phyloP scores from a whole-genome alignment of 2,797 vertebrate genomes.

The Leptatherina wallacei region DNA sequence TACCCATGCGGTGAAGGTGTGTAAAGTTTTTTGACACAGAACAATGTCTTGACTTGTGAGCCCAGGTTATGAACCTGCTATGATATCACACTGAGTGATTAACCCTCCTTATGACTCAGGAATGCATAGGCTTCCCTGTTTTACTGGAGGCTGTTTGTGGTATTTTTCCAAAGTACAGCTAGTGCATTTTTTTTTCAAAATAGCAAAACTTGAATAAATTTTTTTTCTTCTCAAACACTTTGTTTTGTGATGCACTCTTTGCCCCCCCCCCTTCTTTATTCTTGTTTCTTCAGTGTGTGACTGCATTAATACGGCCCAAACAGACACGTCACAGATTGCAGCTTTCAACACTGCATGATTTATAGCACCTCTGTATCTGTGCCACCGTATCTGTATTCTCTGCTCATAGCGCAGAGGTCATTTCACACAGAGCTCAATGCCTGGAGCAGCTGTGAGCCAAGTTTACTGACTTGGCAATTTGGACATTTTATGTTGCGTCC shows the following conservation, averaged over 20 bases:
- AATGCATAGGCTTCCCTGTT: constrained; percentile 64
- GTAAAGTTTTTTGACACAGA: constrained; percentile 48
- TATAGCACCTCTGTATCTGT: constrained; percentile 52
- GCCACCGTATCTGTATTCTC: constrained; percentile 36
- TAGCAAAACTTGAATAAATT: not conserved
- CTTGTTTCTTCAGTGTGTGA: constrained; percentile 25
- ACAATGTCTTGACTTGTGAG: constrained; percentile 55
- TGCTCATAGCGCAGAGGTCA: constrained; percentile 43
- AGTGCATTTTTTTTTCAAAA: constrained; percentile 45
- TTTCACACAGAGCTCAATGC: constrained; percentile 42
- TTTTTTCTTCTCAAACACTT: not conserved
- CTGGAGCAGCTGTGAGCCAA: constrained; percentile 51
- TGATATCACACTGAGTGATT: constrained; percentile 69
- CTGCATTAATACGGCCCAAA: constrained; percentile 24
- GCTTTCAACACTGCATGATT: constrained; percentile 64
- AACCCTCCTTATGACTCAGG: constrained; percentile 51
- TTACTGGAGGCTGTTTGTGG: constrained; percentile 24
- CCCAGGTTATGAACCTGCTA: constrained; percentile 55
- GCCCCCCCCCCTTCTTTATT: too few species aligned
- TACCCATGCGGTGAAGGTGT: constrained; percentile 52
- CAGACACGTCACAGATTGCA: constrained; percentile 49
- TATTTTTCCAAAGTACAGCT: constrained; percentile 65
- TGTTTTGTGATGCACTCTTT: not conserved
- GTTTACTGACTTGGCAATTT: constrained; percentile 41
- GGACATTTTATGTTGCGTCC: constrained; percentile 24